Evolutionary conservation across 2,797 vertebrate genomes (phyloP).

Genomic region (Phoebastria nigripes): DNA sequence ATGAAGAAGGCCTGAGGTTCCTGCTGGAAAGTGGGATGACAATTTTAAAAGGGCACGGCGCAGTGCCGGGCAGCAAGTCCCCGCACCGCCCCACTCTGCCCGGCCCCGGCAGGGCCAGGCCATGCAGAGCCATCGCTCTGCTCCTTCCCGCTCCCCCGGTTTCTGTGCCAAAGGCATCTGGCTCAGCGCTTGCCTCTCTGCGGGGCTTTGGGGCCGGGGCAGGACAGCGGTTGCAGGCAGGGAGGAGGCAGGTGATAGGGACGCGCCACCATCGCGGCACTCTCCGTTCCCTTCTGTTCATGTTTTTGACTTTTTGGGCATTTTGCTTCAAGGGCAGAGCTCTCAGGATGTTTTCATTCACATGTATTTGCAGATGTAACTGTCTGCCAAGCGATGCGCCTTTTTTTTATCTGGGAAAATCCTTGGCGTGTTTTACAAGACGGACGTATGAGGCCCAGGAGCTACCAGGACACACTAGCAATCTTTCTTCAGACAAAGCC

Average conservation of each 20-base stretch:
- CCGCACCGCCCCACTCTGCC: fast-evolving
- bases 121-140: background rate
- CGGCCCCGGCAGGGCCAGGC: background rate
- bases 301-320: background rate
- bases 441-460: fast-evolving
- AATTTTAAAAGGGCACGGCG: background rate
- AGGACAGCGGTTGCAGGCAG: no score
- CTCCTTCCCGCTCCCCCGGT: background rate
- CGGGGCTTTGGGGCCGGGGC: fast-evolving
- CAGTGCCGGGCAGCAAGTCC: background rate
- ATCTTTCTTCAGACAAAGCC: background rate
- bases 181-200: fast-evolving
- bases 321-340: background rate
- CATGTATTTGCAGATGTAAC: background rate
- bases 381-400: background rate
- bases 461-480: background rate
- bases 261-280: fast-evolving
- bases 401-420: background rate
- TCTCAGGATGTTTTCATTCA: background rate
- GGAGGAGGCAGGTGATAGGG: background rate
- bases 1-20: background rate
- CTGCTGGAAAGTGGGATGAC: background rate
- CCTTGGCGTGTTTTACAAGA: background rate
- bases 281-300: background rate
- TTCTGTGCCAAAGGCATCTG: background rate